Base-by-base conservation (phyloP, 2,888 invertebrate genomes). In the Leucoma salicis region DNA sequence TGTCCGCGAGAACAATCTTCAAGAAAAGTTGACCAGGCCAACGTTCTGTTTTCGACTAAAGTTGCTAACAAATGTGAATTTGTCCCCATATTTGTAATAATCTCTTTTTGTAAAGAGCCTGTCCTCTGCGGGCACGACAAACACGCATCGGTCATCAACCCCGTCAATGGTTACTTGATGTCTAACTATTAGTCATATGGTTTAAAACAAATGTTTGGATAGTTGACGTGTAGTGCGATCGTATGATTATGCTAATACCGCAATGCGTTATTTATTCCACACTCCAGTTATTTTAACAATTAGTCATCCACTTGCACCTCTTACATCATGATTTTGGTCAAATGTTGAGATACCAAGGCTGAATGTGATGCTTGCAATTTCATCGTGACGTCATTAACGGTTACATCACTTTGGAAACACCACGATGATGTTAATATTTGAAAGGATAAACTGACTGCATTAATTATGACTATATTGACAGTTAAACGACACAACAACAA, bases 101-200 rank as follows among this genome's bases (percentile, higher is more conserved):
- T 44, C 46, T 49, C 69, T 74, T 67, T 63, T 74, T 78, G 75
- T 70, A 73, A 70, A 69, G 66, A 69, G 71, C 70, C 70, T 77
- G 75, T 64, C 73, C 70, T 70, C 66, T 61, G 57, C 53, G 44
- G 63, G 57, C 64, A 74, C 66, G 59, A 72, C 83, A 82, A 83
- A 83, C 74, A 79, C 3, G 45, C n/a, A n/a, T 58, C 76, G 89
- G 87, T 88, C 88, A 73, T 78, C 79, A 70, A 88, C 88, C 87
- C 71, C 71, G 62, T 41, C 63, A 52, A 60, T 78, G 67, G 79
- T 84, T 87, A 87, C 82, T 83, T 83, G 80, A 86, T 82, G 79
- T 74, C 70, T 72, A 69, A 66, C 63, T 63, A 82, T 87, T 86
- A 84, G 82, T 87, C 87, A 72, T 53, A 60, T 52, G 74, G 66